Base-by-base conservation (phyloP, 2,113 vertebrate species). In the Sturnus vulgaris region DNA sequence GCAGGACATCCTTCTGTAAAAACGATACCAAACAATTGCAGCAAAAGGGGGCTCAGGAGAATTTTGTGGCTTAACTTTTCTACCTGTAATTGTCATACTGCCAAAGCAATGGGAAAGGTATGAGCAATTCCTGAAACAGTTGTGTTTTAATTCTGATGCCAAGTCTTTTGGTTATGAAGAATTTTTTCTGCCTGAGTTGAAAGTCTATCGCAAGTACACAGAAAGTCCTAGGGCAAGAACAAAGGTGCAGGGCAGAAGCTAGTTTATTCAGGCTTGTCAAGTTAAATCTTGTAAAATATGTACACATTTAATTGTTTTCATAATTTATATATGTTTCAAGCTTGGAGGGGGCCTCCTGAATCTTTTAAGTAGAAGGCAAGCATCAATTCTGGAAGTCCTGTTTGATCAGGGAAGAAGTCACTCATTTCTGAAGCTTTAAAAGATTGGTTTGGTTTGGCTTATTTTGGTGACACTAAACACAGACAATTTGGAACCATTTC, bases 281-380 rank as follows among this genome's bases (percentile, higher is more conserved):
- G 95, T 96, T 96, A 96, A 93, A 93, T 96, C 95, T 95, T 97
- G 92, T 95, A 95, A 97, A 96, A 93, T 95, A 96, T 90, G 90
- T 88, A 96, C 86, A 88, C 85, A 84, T 96, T 92, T 96, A 97
- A 94, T 95, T 90, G 92, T 96, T 96, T 95, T 95, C 94, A 95
- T 83, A 60, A 96, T 90, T 94, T 94, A 83, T 94, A 25, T 85
- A 60, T 28, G 53, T 94, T 96, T 90, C 76, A 88, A 90, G 64
- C 2, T 0, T 18, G 68, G 52, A 83, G 49, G 44, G 70, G 85
- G 76, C 92, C 95, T 96, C 82, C 90, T 66, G 79, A 90, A 83
- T 81, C 63, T 75, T 82, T 86, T 53, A 69, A 42, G 72, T 40
- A 79, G 77, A 75, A 88, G 46, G 52, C 16, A 84, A 90, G 73